Evolutionary conservation across 2,113 vertebrate species (phyloP).

Genomic region (Scortum barcoo): DNA sequence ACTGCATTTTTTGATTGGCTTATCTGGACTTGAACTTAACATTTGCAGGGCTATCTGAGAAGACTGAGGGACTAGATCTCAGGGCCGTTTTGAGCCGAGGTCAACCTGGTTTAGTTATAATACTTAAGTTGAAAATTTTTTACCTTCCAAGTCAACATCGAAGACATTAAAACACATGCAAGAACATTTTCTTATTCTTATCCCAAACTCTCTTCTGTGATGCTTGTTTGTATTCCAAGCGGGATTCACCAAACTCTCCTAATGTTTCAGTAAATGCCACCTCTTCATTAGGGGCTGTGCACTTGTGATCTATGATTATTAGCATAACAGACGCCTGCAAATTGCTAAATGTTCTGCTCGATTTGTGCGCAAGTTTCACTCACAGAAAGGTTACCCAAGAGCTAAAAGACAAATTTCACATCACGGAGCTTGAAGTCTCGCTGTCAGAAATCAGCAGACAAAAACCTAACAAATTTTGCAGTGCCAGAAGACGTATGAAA

Average conservation of each 20-base stretch:
- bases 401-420: not conserved
- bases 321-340: not conserved
- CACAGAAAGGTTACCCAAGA: not conserved
- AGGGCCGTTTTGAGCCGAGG: not conserved
- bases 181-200: not conserved
- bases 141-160: not conserved
- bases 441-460: not conserved
- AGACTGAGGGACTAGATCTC: not conserved
- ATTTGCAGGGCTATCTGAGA: not conserved
- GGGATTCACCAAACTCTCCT: not conserved
- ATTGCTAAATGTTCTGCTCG: not conserved
- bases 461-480: not conserved
- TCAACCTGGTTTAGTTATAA: not conserved
- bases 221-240: not conserved
- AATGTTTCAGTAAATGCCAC: not conserved
- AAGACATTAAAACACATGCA: no score
- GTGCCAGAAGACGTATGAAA: not conserved
- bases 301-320: not conserved
- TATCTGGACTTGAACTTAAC: slow-evolving; percentile 41
- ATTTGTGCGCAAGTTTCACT: not conserved
- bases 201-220: not conserved
- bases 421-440: not conserved
- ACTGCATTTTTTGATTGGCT: slow-evolving; percentile 40
- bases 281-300: not conserved
- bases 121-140: not conserved